A percentile compares a stretch with the other conserved stretches of the same genome.
Conservation (phyloP, 2,888 invertebrate species). For the Ophioninae sp. region DNA sequence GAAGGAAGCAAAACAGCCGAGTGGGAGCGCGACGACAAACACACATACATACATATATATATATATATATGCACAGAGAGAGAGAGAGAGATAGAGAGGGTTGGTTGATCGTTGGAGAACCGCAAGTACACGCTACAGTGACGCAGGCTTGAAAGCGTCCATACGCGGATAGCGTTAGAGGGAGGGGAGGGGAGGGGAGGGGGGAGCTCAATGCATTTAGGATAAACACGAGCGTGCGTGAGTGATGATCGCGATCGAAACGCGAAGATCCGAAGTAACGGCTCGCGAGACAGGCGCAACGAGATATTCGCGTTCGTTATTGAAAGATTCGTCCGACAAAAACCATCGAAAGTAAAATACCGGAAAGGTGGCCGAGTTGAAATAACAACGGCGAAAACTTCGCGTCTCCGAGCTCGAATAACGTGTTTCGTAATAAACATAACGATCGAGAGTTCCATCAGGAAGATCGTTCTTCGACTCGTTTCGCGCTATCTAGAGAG, state of each 20-base stretch:
- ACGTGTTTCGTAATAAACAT: no score
- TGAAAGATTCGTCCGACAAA: no score
- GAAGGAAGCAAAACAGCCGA: slow-evolving; percentile 36
- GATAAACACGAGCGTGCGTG: slow-evolving; percentile 59
- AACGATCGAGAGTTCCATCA: no score
- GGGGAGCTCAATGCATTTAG: slow-evolving; percentile 40
- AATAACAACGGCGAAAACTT: neutral
- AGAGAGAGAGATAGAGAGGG: no score
- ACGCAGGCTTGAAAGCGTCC: no score
- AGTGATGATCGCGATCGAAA: slow-evolving; percentile 37
- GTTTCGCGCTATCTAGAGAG: slow-evolving; percentile 30
- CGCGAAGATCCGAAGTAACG: neutral
- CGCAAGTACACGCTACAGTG: no score
- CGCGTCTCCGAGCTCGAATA: neutral
- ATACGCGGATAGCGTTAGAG: no score
- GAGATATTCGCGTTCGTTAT: neutral
- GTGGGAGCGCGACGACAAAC: neutral
- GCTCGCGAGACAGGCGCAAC: neutral
- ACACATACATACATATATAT: no score
- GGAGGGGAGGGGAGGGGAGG: neutral
- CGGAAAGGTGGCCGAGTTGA: neutral
- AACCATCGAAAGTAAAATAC: slow-evolving; percentile 3
- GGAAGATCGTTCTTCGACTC: neutral
- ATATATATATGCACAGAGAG: no score
- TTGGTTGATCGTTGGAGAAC: no score